Evolutionary conservation across 2,888 invertebrate species (phyloP).

Genomic region (Flexamia atlantica): DNA sequence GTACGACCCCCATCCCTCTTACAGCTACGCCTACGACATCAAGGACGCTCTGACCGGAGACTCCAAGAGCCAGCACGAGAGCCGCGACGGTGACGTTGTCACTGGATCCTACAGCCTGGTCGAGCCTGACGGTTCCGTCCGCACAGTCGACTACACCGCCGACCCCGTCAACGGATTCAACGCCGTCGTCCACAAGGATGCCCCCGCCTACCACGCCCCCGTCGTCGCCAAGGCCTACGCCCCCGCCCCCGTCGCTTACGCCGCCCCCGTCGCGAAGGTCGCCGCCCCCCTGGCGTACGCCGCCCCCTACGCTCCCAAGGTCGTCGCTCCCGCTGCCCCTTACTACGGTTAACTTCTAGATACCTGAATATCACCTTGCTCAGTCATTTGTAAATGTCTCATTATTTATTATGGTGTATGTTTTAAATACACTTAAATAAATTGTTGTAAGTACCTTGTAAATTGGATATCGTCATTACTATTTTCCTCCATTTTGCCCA

Average conservation of each 20-base stretch:
- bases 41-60: constrained; percentile 70
- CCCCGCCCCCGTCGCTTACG: constrained; percentile 57
- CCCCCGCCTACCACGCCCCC: constrained; percentile 67
- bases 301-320: constrained; percentile 61
- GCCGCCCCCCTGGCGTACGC: constrained; percentile 67
- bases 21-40: constrained; percentile 70
- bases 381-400: constrained; percentile 51
- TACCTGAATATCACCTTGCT: constrained; percentile 44
- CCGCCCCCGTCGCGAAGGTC: constrained; percentile 43
- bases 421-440: constrained; percentile 62
- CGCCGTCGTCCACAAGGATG: constrained; percentile 70
- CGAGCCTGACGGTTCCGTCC: constrained; percentile 64
- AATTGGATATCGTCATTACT: too few species aligned
- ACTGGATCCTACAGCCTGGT: constrained; percentile 69
- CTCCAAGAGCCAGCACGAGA: constrained; percentile 70
- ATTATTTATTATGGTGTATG: constrained; percentile 62
- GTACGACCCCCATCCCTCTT: constrained; percentile 70
- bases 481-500: too few species aligned
- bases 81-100: constrained; percentile 70
- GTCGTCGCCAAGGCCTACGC: constrained; percentile 58
- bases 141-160: constrained; percentile 69
- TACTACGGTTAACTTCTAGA: constrained; percentile 61
- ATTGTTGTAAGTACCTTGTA: constrained; percentile 13
- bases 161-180: constrained; percentile 71
- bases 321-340: constrained; percentile 66